Conservation (phyloP, 2,113 vertebrate genomes). For the Eudorcas thomsonii region DNA sequence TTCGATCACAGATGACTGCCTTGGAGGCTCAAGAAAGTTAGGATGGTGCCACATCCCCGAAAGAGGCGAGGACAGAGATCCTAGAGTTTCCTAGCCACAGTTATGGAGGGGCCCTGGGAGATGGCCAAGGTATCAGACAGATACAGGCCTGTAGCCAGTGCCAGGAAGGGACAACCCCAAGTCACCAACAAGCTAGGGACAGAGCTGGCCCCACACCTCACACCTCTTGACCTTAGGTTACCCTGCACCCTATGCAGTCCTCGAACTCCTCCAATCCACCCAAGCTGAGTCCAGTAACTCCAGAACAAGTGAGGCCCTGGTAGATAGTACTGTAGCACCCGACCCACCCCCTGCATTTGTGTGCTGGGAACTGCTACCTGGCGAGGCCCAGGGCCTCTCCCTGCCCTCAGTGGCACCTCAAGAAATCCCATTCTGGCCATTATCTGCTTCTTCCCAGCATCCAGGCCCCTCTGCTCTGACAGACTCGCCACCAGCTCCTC, state of each 20-base stretch:
- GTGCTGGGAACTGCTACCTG: not conserved
- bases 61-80: not conserved
- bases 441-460: slow-evolving; percentile 30
- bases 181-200: not conserved
- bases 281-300: not conserved
- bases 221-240: not conserved
- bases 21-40: slow-evolving; percentile 8
- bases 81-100: not conserved
- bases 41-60: not conserved
- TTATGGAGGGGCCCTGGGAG: not conserved
- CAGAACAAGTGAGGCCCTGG: not conserved
- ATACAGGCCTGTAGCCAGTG: not conserved
- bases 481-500: not conserved
- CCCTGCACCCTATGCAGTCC: not conserved
- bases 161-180: not conserved
- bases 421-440: slow-evolving; percentile 30
- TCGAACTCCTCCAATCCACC: not conserved
- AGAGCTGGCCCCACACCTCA: not conserved
- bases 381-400: not conserved
- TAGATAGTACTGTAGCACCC: rapidly evolving
- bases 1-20: not conserved
- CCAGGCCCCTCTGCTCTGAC: not conserved
- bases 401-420: not conserved
- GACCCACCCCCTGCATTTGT: not conserved
- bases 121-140: not conserved